Evolutionary conservation across 2,113 vertebrate genomes (phyloP), one percentile per base, ranked within the genome.

Genomic region (Pangasianodon hypophthalmus): DNA sequence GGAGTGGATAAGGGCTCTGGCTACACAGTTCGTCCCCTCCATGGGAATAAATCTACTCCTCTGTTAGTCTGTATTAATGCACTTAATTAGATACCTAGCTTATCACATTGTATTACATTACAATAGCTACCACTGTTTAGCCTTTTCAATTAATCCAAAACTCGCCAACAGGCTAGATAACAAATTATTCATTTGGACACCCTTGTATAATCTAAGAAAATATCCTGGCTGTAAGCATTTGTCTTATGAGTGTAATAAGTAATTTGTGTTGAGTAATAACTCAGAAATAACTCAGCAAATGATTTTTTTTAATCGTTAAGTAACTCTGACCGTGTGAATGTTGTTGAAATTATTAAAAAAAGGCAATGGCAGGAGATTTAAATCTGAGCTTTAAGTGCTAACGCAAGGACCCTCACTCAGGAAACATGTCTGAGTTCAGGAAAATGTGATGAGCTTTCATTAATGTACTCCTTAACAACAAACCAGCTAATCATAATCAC

Each of bases 391-490:
- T 77, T 48, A 79, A 48, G 75, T 79, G 46, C 16, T 50, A 48
- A 11, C 8, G 2, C 41, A 87, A 32, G 60, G 16, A 67, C 24
- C 60, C 18, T 62, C 46, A 46, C 6, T 32, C 7, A 29, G 46
- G 62, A 50, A n/a, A 81, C 41, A 8, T 37, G 18, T 88, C 56
- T 48, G 54, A 79, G 67, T 58, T 84, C 41, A 13, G 46, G 54
- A 60, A 32, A 84, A 37, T 83, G 14, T 62, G 81, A 7, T 64
- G 60, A 4, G 56, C 16, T 88, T 46, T 60, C 67, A 77, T 6
- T 32, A 79, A 91, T 50, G 84, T 2, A 67, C 81, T 87, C 44
- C 58, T 62, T 32, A 60, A 32, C 8, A 83, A 54, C 32, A 58
- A 60, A 52, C 26, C 44, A 62, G 6, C 8, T 75, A 58, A 16